phyloP scores from a whole-genome alignment of 2,797 vertebrate species.

The Pangasius krempfi region DNA sequence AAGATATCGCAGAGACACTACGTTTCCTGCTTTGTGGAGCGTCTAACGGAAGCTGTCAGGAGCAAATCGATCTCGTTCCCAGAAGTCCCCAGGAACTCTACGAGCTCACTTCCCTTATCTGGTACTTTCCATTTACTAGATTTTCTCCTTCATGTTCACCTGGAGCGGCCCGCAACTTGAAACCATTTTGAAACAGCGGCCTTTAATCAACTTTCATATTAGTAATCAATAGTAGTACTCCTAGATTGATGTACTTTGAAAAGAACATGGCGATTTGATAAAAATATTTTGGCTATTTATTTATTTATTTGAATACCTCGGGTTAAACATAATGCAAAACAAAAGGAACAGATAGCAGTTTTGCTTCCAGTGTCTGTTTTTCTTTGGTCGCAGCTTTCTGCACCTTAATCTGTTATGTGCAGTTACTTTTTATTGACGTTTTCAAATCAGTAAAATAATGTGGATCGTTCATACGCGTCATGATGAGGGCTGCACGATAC shows the following conservation, averaged over 20 bases:
- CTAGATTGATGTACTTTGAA: not conserved
- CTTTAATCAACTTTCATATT: not conserved
- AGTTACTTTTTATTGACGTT: not conserved
- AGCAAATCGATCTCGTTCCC: slow-evolving; percentile 97
- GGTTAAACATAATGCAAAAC: not conserved
- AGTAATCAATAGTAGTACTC: too few species aligned
- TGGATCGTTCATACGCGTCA: not conserved
- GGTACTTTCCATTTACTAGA: slow-evolving; percentile 76
- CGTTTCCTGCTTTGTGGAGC: slow-evolving; percentile 97
- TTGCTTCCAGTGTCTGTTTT: not conserved
- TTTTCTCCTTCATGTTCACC: not conserved
- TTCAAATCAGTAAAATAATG: not conserved
- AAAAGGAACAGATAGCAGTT: not conserved
- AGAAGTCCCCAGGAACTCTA: slow-evolving; percentile 98
- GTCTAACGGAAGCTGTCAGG: slow-evolving; percentile 96
- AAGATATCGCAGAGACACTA: slow-evolving; percentile 98
- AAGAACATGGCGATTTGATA: not conserved
- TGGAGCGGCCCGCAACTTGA: not conserved
- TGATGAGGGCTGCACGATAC: too few species aligned
- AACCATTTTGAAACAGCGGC: not conserved
- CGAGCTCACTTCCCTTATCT: slow-evolving; percentile 98
- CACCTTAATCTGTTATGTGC: not conserved
- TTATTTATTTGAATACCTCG: too few species aligned
- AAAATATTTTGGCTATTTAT: too few species aligned
- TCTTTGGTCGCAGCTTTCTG: not conserved